phyloP scores from a whole-genome alignment of 2,113 vertebrate genomes.

The Taurulus bubalis region DNA sequence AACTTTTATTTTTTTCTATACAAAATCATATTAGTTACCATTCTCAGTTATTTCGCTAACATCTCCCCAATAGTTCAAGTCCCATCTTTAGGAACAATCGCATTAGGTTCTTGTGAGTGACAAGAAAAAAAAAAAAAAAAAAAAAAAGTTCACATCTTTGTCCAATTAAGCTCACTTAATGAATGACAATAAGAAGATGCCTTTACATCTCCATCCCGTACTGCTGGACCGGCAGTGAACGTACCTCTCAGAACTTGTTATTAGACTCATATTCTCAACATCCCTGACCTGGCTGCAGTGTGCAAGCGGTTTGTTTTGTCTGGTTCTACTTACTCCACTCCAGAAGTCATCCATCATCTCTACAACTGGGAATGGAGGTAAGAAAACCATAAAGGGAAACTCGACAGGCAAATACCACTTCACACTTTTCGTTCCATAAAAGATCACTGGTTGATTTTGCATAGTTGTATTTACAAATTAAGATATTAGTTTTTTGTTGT shows the following conservation, averaged over 20 bases:
- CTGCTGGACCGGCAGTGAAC: constrained; percentile 20
- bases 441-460: constrained; percentile 32
- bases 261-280: constrained; percentile 13
- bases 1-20: constrained; percentile 81
- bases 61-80: constrained; percentile 51
- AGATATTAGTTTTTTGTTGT: neutral
- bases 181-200: neutral
- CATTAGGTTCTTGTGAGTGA: constrained; percentile 56
- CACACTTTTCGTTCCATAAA: neutral
- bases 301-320: constrained; percentile 32
- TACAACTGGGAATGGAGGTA: neutral
- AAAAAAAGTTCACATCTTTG: constrained; percentile 72
- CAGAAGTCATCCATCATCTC: constrained; percentile 25
- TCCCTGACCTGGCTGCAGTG: constrained; percentile 5
- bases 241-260: constrained; percentile 26
- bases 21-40: constrained; percentile 80
- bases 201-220: constrained; percentile 9
- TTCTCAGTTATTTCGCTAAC: constrained; percentile 66
- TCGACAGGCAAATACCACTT: neutral
- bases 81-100: constrained; percentile 49
- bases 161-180: constrained; percentile 43
- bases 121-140: constrained; percentile 43
- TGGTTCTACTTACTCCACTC: constrained; percentile 9
- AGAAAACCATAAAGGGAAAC: neutral
- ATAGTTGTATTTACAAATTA: constrained; percentile 34